A percentile compares a stretch with the other conserved stretches of the same genome.
phyloP scores from a whole-genome alignment of 2,888 invertebrate species.

The Cosmorhoe ocellata region DNA sequence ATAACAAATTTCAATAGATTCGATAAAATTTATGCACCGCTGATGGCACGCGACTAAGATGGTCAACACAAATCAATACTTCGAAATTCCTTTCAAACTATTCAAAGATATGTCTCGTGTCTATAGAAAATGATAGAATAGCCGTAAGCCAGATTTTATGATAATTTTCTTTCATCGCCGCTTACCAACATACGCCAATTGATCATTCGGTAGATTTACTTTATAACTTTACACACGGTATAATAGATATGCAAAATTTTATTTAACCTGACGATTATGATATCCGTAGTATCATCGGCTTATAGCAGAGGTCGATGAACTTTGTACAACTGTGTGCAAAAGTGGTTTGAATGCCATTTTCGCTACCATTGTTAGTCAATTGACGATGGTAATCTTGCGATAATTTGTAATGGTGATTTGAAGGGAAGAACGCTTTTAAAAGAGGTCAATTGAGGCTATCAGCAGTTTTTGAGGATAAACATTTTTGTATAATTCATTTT shows the following conservation, averaged over 20 bases:
- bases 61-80: conserved; percentile 24
- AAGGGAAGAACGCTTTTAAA: conserved; percentile 17
- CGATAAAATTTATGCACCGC: conserved; percentile 35
- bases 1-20: conserved; percentile 20
- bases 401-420: conserved; percentile 23
- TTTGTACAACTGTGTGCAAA: conserved; percentile 56
- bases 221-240: conserved; percentile 34
- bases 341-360: conserved; percentile 40
- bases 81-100: conserved; percentile 7
- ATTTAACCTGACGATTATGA: conserved; percentile 59
- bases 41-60: conserved; percentile 19
- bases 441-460: conserved; percentile 6
- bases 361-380: conserved; percentile 43
- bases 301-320: conserved; percentile 65
- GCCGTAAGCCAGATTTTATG: conserved; percentile 49
- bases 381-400: conserved; percentile 18
- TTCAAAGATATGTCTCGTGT: conserved; percentile 15
- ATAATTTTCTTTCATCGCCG: conserved; percentile 48
- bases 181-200: conserved; percentile 33
- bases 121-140: conserved; percentile 35
- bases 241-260: conserved; percentile 75
- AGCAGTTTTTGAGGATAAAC: neutral
- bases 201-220: conserved; percentile 19
- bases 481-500: too few species aligned
- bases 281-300: conserved; percentile 57